These are phyloP conservation scores for Dicentrarchus labrax DNA, from an alignment of 2,113 vertebrate genomes.

Conservation along the genomic window DNA sequence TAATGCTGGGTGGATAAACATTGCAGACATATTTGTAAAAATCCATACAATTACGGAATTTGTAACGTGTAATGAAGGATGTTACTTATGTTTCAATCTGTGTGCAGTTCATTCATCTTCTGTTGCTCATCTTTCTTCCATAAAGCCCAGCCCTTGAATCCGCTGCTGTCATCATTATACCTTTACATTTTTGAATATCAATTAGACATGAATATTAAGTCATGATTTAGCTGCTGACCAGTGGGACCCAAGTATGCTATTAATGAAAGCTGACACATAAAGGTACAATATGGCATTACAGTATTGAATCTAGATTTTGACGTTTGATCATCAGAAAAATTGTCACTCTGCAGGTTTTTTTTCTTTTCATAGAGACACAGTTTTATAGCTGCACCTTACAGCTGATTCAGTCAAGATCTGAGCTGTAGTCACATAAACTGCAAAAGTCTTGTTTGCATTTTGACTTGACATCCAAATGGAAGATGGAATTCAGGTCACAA, in stretches of 20 bases:
- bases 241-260: neutral
- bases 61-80: neutral
- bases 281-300: neutral
- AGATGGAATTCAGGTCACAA: neutral
- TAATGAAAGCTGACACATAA: neutral
- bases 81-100: neutral
- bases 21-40: neutral
- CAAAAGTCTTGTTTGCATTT: neutral
- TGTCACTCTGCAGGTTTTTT: neutral
- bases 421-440: neutral
- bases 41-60: neutral
- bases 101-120: neutral
- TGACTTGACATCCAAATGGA: neutral
- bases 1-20: neutral
- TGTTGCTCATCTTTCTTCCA: neutral
- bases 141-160: neutral
- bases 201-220: neutral
- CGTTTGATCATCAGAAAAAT: neutral
- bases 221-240: neutral
- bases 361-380: no score
- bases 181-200: slow-evolving; percentile 4
- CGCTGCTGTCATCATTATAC: neutral
- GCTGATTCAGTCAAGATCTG: neutral
- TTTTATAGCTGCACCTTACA: neutral
- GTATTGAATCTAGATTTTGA: neutral